phyloP scores from a whole-genome alignment of 64 coral and sea anemone genomes.

The Montipora foliosa region DNA sequence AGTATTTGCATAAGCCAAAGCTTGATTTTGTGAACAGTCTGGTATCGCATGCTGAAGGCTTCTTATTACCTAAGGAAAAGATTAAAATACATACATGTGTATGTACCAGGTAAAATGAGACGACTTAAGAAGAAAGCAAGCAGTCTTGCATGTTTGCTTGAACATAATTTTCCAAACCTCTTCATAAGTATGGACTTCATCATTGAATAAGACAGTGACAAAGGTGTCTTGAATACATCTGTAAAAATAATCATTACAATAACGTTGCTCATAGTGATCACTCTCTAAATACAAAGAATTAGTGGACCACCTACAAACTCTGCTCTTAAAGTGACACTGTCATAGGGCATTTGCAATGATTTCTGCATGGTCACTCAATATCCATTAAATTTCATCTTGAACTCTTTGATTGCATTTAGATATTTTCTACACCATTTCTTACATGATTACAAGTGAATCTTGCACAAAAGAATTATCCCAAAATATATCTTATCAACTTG shows the following conservation, averaged over 20 bases:
- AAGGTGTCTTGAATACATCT: constrained; percentile 88
- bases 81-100: background rate
- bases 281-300: background rate
- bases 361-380: too few relatives aligned
- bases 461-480: too few relatives aligned
- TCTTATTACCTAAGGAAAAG: constrained; percentile 60
- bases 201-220: constrained; percentile 90
- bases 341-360: too few relatives aligned
- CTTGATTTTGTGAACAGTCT: constrained; percentile 59
- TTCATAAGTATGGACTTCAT: constrained; percentile 94
- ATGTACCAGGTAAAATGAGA: too few relatives aligned
- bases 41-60: constrained; percentile 82
- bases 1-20: constrained; percentile 88
- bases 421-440: too few relatives aligned
- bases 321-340: background rate
- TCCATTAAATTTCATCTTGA: too few relatives aligned
- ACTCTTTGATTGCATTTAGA: too few relatives aligned
- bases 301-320: background rate
- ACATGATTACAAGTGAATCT: too few relatives aligned
- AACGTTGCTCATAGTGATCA: background rate
- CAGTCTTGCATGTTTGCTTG: background rate
- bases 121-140: background rate
- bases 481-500: too few relatives aligned
- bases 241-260: background rate
- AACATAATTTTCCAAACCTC: constrained; percentile 51